A percentile compares a stretch with the other conserved stretches of the same genome.
Evolutionary conservation across 2,797 vertebrate species (phyloP).

Genomic region (Rousettus madagascariensis): DNA sequence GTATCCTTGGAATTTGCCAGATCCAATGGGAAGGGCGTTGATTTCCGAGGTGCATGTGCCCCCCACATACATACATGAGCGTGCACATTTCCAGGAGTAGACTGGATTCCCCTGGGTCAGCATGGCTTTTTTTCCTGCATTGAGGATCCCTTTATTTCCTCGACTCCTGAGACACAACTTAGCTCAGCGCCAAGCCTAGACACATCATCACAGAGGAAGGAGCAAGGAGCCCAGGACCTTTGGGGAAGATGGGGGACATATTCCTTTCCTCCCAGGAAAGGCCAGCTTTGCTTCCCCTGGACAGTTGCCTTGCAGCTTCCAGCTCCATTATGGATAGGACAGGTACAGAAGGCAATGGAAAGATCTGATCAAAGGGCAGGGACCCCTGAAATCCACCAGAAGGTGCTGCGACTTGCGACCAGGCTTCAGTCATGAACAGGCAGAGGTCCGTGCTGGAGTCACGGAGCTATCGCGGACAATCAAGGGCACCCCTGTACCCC

Average conservation of each 20-base stretch:
- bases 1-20: neutral
- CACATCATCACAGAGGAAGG: neutral
- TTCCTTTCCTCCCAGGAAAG: neutral
- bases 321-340: neutral
- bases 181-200: neutral
- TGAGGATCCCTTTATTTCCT: neutral
- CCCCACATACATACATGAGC: accelerated
- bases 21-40: neutral
- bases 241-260: neutral
- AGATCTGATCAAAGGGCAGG: neutral
- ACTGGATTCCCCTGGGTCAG: neutral
- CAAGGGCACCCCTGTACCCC: neutral
- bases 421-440: neutral
- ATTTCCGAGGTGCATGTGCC: neutral
- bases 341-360: neutral
- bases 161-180: neutral
- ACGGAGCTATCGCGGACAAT: neutral
- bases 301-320: neutral
- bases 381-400: neutral
- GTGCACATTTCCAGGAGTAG: neutral
- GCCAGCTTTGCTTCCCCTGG: neutral
- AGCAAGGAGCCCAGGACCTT: neutral
- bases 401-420: neutral
- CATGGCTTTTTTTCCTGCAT: neutral
- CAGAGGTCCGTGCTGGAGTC: neutral